Evolutionary conservation across 2,888 invertebrate species (phyloP).

Genomic region (Tetragonula carbonaria): DNA sequence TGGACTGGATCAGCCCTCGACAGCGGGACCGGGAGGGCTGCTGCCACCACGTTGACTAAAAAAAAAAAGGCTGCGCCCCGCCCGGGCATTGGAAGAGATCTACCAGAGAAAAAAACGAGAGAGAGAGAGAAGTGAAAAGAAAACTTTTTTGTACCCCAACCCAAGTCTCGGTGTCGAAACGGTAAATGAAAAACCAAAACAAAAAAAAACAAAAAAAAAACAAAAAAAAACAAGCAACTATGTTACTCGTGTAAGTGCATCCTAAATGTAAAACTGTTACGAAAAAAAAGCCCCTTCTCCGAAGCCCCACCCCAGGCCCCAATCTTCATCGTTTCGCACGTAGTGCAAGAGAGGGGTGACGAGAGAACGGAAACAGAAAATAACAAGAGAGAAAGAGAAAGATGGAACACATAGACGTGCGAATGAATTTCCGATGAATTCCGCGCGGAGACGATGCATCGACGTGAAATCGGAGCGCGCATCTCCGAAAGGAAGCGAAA

Average conservation of each 20-base stretch:
- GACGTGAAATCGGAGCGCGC: not conserved
- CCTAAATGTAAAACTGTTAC: constrained; percentile 71
- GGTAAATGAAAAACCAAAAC: constrained; percentile 52
- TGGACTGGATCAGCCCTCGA: constrained; percentile 33
- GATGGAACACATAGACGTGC: not conserved
- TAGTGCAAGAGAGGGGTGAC: constrained; percentile 19
- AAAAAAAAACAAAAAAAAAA: too few species aligned
- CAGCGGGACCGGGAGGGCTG: constrained; percentile 29
- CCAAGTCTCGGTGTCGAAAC: constrained; percentile 70
- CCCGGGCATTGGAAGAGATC: constrained; percentile 26
- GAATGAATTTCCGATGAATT: not conserved
- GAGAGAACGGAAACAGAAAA: not conserved
- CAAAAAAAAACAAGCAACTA: constrained; percentile 50
- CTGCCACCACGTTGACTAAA: constrained; percentile 26
- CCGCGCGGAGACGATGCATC: not conserved
- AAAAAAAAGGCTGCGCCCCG: not conserved
- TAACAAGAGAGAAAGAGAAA: not conserved
- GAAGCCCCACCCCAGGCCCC: constrained; percentile 66
- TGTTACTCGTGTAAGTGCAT: constrained; percentile 80
- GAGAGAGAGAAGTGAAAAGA: constrained; percentile 3
- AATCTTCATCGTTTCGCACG: constrained; percentile 72
- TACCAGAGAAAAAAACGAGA: constrained; percentile 5
- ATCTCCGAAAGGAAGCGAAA: not conserved
- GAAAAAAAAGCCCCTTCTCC: constrained; percentile 60
- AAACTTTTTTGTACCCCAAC: constrained; percentile 77